These are phyloP conservation scores for Drosophila nebulosa DNA, from an alignment of 1,140 invertebrate species.

Conservation along the genomic window DNA sequence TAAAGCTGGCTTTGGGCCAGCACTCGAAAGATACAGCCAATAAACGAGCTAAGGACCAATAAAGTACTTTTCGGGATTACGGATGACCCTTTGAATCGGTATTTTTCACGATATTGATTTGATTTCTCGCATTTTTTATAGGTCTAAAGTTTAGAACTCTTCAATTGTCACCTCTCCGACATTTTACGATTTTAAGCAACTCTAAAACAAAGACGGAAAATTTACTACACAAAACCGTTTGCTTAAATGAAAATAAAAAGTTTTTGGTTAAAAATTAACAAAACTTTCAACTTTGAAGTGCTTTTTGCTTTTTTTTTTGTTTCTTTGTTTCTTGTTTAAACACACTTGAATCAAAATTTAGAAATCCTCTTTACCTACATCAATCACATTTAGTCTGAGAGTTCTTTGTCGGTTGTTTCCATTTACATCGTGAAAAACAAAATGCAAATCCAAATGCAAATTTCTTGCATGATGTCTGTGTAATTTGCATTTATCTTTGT, in stretches of 20 bases:
- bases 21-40: background rate
- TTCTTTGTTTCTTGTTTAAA: background rate
- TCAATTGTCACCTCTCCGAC: too few species aligned
- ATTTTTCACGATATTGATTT: too few species aligned
- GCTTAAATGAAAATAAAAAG: background rate
- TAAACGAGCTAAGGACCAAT: background rate
- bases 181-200: too few species aligned
- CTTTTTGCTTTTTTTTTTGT: background rate
- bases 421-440: background rate
- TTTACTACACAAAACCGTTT: too few species aligned
- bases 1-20: background rate
- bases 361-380: background rate
- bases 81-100: background rate
- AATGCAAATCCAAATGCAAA: background rate
- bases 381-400: background rate
- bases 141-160: too few species aligned
- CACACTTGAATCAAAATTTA: background rate
- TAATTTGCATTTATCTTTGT: conserved; percentile 3
- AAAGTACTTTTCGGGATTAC: background rate
- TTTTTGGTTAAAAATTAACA: background rate
- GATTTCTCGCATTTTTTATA: too few species aligned
- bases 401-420: background rate
- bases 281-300: background rate
- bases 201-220: too few species aligned
- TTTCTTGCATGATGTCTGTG: background rate